These are phyloP conservation scores for Chrysomela aeneicollis DNA, from an alignment of 2,888 invertebrate genomes.

Conservation along the genomic window DNA sequence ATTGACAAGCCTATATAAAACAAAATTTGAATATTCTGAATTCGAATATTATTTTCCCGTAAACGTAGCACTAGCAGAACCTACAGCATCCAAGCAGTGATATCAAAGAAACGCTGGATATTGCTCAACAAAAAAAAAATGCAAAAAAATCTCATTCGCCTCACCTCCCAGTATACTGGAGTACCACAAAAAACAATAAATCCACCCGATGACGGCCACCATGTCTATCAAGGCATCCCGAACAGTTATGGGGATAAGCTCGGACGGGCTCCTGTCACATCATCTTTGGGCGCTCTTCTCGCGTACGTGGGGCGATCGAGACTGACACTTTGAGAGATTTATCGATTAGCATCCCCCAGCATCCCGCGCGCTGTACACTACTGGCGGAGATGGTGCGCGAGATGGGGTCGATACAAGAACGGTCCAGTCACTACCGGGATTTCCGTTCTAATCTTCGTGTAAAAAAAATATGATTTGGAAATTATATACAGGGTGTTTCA, in stretches of 20 bases:
- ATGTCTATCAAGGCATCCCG: slow-evolving; percentile 35
- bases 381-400: background rate
- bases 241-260: slow-evolving; percentile 31
- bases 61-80: too few species aligned
- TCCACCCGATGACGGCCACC: slow-evolving; percentile 52
- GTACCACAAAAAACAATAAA: slow-evolving; percentile 59
- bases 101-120: too few species aligned
- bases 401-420: background rate
- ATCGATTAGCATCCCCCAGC: slow-evolving; percentile 39
- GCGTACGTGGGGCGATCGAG: background rate
- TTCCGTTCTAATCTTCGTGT: too few species aligned
- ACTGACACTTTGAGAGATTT: slow-evolving; percentile 24
- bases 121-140: too few species aligned
- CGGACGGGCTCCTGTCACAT: slow-evolving; percentile 20
- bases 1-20: too few species aligned
- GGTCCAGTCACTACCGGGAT: too few species aligned
- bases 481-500: too few species aligned
- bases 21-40: too few species aligned
- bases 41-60: too few species aligned
- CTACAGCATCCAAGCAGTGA: too few species aligned
- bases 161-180: slow-evolving; percentile 59
- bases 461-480: too few species aligned
- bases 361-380: slow-evolving; percentile 20
- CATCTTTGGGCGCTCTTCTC: background rate
- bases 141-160: too few species aligned